Evolutionary conservation across 2,888 invertebrate species (phyloP).

Genomic region (Drosophila testacea): DNA sequence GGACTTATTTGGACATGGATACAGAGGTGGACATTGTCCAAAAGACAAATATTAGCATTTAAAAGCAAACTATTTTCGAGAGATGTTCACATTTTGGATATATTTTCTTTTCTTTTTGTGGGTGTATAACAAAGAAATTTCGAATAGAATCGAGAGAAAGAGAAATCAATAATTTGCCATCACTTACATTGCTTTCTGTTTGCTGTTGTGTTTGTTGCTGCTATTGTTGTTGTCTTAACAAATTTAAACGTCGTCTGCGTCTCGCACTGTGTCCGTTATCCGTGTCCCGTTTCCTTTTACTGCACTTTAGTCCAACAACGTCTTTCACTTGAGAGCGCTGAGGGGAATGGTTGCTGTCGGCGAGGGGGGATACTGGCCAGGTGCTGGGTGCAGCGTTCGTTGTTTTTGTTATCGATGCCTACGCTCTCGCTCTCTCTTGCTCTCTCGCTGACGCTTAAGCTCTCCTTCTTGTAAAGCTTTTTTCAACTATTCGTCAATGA

Average conservation of each 20-base stretch:
- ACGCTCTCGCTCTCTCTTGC: conserved; percentile 28
- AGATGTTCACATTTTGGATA: conserved; percentile 1
- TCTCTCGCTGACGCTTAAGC: conserved; percentile 20
- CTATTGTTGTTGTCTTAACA: conserved; percentile 45
- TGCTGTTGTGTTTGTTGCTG: conserved; percentile 36
- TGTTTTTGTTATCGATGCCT: conserved; percentile 75
- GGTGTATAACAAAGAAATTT: conserved; percentile 24
- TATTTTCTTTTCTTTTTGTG: conserved; percentile 26
- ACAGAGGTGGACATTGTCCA: background rate
- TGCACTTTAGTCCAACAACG: conserved; percentile 67
- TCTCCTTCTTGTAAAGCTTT: conserved; percentile 42
- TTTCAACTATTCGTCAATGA: conserved; percentile 71
- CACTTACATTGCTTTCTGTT: conserved; percentile 69
- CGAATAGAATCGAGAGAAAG: conserved; percentile 35
- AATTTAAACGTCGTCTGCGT: conserved; percentile 44
- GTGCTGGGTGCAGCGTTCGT: conserved; percentile 72
- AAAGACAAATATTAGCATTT: conserved; percentile 9
- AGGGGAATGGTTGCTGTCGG: conserved; percentile 34
- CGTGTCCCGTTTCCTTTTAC: conserved; percentile 42
- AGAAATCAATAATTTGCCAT: conserved; percentile 69
- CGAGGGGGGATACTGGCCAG: conserved; percentile 18
- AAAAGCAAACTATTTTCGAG: conserved; percentile 17
- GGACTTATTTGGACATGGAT: conserved; percentile 5
- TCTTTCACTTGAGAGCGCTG: conserved; percentile 46
- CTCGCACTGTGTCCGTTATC: conserved; percentile 49